Conservation (phyloP, 1,140 invertebrate species). For the Hyphantria cunea region DNA sequence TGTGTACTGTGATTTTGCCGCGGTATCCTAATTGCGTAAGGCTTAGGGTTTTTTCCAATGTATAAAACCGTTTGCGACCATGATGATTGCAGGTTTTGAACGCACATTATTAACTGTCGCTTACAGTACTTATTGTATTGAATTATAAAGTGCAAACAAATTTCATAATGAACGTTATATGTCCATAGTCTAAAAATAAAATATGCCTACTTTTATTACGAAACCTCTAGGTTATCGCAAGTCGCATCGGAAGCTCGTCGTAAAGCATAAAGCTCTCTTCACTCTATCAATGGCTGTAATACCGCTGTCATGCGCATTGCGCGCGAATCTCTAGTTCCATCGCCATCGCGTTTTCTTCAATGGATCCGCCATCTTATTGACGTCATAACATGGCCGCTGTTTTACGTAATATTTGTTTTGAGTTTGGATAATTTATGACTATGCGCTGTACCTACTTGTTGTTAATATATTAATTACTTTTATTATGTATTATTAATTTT, state of each 20-base stretch:
- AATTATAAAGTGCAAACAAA: too few species aligned
- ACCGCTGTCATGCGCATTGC: slow-evolving; percentile 50
- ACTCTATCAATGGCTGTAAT: slow-evolving; percentile 71
- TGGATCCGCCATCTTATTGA: slow-evolving; percentile 74
- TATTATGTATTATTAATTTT: neutral
- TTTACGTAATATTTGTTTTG: slow-evolving; percentile 65
- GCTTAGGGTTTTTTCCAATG: too few species aligned
- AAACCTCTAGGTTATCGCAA: neutral
- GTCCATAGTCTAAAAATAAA: too few species aligned
- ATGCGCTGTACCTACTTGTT: slow-evolving; percentile 1
- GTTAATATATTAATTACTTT: neutral
- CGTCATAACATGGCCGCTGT: slow-evolving; percentile 63
- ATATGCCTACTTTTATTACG: neutral
- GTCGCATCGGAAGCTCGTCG: slow-evolving; percentile 30
- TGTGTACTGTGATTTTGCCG: too few species aligned
- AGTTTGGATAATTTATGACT: slow-evolving; percentile 38
- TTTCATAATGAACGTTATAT: too few species aligned
- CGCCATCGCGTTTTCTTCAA: slow-evolving; percentile 61
- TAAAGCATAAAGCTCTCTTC: slow-evolving; percentile 36
- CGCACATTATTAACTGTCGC: too few species aligned
- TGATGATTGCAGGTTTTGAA: too few species aligned
- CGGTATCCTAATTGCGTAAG: too few species aligned
- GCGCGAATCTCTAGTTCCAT: slow-evolving; percentile 4
- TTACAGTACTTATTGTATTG: too few species aligned
- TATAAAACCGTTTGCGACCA: too few species aligned